Percentiles rank a stretch among this genome's conserved stretches.
phyloP scores from a whole-genome alignment of 1,140 invertebrate species.

The Himalopsyche phryganea region DNA sequence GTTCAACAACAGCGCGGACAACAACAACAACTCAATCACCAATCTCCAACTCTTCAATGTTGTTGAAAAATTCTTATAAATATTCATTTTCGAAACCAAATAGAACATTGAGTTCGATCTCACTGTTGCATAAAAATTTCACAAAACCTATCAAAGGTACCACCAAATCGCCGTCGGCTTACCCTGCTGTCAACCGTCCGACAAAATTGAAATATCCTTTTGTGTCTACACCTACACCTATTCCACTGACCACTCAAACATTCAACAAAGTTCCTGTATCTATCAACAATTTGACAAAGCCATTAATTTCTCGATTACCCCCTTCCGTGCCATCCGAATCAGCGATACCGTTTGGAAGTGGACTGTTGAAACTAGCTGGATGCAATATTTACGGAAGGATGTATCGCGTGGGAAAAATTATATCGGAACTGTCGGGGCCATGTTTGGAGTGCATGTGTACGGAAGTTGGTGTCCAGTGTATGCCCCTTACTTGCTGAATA shows the following conservation, averaged over 20 bases:
- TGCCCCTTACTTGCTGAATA: constrained; percentile 62
- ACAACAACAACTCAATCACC: constrained; percentile 9
- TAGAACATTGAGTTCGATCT: constrained; percentile 11
- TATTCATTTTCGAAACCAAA: constrained; percentile 26
- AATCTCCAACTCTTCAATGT: not conserved
- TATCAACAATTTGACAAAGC: not conserved
- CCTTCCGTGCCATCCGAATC: constrained; percentile 25
- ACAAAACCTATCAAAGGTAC: constrained; percentile 20
- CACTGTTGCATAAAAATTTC: constrained; percentile 23
- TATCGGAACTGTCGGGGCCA: constrained; percentile 75
- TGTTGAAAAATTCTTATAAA: constrained; percentile 24
- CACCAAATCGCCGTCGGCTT: constrained; percentile 19
- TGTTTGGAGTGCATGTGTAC: constrained; percentile 86
- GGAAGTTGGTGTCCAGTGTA: constrained; percentile 81
- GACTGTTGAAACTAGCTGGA: constrained; percentile 73
- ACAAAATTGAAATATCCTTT: constrained; percentile 24
- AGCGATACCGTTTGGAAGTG: constrained; percentile 40
- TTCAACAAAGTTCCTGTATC: constrained; percentile 18
- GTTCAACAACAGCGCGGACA: constrained; percentile 26
- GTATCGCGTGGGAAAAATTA: constrained; percentile 81
- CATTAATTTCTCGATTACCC: not conserved
- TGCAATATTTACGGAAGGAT: constrained; percentile 91
- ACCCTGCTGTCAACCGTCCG: constrained; percentile 21
- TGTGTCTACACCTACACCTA: constrained; percentile 11
- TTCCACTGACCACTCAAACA: constrained; percentile 9